Conservation (phyloP, 2,888 invertebrate species). For the Idaea straminata region DNA sequence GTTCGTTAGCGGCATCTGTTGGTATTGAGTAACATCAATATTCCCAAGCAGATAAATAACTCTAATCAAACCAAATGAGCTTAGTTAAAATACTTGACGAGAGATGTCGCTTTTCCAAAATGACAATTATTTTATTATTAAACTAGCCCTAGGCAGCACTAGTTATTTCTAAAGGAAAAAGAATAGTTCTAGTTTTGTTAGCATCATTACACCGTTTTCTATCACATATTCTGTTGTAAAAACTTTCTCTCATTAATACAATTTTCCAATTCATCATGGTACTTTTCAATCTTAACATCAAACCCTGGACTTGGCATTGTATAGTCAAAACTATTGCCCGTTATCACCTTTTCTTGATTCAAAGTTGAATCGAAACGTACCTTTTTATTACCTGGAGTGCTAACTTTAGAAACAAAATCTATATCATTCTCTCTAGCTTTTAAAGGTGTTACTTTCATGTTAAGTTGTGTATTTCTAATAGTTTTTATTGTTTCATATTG, state of each 20-base stretch:
- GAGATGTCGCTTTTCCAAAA: too few species aligned
- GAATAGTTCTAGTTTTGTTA: too few species aligned
- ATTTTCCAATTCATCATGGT: slow-evolving; percentile 74
- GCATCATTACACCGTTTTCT: neutral
- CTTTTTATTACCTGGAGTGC: slow-evolving; percentile 63
- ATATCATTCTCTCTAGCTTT: slow-evolving; percentile 50
- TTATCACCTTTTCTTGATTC: slow-evolving; percentile 71
- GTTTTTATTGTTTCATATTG: slow-evolving; percentile 73
- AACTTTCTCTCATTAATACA: slow-evolving; percentile 75
- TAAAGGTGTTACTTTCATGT: slow-evolving; percentile 70
- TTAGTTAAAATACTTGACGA: too few species aligned
- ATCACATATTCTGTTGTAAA: slow-evolving; percentile 70
- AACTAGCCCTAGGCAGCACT: too few species aligned
- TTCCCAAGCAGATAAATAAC: too few species aligned
- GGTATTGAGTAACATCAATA: too few species aligned
- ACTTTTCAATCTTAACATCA: slow-evolving; percentile 70
- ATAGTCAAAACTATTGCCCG: slow-evolving; percentile 72
- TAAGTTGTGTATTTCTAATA: slow-evolving; percentile 62
- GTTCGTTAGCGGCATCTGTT: too few species aligned
- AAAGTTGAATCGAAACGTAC: slow-evolving; percentile 74
- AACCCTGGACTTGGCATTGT: slow-evolving; percentile 70
- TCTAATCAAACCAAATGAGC: too few species aligned
- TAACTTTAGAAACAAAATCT: slow-evolving; percentile 52
- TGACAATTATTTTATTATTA: too few species aligned
- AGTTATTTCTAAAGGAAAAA: too few species aligned